These are phyloP conservation scores for Botia kubotai DNA, from an alignment of 2,797 vertebrate genomes.

Conservation along the genomic window DNA sequence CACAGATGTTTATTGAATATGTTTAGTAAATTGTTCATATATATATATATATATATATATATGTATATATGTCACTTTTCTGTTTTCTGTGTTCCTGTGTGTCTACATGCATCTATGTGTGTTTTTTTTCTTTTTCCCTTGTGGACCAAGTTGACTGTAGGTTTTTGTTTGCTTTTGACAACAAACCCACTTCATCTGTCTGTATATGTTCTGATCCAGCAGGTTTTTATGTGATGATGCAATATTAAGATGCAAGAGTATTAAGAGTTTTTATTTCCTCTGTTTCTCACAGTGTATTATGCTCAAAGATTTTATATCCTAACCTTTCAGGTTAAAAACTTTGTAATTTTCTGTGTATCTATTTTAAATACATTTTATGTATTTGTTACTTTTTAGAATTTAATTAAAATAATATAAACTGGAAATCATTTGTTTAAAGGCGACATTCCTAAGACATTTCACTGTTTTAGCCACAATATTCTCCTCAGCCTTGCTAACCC, in stretches of 20 bases:
- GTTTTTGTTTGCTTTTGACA: slow-evolving; percentile 38
- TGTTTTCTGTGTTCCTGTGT: too few relatives aligned
- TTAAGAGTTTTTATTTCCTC: slow-evolving; percentile 80
- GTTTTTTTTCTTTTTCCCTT: slow-evolving; percentile 54
- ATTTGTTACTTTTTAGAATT: slow-evolving; percentile 84
- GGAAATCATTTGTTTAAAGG: slow-evolving; percentile 4
- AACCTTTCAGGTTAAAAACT: slow-evolving; percentile 83
- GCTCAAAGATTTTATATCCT: slow-evolving; percentile 84
- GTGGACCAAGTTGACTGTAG: slow-evolving; percentile 56
- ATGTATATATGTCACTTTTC: too few relatives aligned
- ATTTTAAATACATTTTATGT: slow-evolving; percentile 84
- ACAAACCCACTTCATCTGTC: slow-evolving; percentile 74
- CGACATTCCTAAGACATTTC: background rate
- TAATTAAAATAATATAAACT: slow-evolving; percentile 81
- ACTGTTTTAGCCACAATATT: background rate
- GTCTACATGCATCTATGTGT: slow-evolving; percentile 31
- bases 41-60: too few relatives aligned
- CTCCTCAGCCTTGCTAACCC: background rate
- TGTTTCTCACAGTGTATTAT: slow-evolving; percentile 71
- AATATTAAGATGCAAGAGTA: slow-evolving; percentile 80
- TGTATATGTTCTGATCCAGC: slow-evolving; percentile 76
- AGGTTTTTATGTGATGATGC: slow-evolving; percentile 81
- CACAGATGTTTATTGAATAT: background rate
- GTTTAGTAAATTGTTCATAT: too few relatives aligned
- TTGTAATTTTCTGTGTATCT: slow-evolving; percentile 83